Base-by-base conservation (phyloP, 2,797 vertebrate species). In the Mallotus villosus region DNA sequence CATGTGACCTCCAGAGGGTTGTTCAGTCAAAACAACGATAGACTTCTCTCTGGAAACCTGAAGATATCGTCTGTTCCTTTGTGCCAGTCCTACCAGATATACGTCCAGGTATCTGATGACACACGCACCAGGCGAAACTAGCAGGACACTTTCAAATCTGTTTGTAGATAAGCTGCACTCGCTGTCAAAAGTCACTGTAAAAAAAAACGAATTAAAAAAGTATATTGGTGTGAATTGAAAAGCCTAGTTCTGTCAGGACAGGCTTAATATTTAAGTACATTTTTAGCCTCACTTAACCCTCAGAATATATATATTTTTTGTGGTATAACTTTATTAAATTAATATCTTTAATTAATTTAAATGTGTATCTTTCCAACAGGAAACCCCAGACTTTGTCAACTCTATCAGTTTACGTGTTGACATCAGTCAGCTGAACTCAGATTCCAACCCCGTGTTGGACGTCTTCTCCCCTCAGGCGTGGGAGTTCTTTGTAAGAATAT, bases 11-110 rank as follows among this genome's bases (percentile, higher is more conserved):
- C 94, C 29, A 90, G 95, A 80, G 95, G 93, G 6, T 68, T 93
- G 67, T 96, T 96, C 82, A 88, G 89, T 81, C 88, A 89, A 85
- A 95, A 89, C 62, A 87, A 85, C n/a, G 94, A 95, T 63, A 89
- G 94, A 29, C 79, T 11, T 12, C 12, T 46, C 2, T 46, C 41
- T 46, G 41, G 41, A 46, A 14, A 70, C 60, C 46, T 94, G 25
- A 91, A 93, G 82, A 85, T 41, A 69, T 90, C 80, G 17, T 62
- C 0, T 17, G 67, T 34, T 8, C 32, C 22, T 4, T 63, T 41
- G 1, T 96, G 95, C 63, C 76, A 88, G 49, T 78, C 90, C 2
- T 76, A 92, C 27, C 0, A 81, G 16, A 92, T 95, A 81, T 92
- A 79, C 17, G 89, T 95, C 70, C 94, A 94, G 87, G 94, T 94